Base-by-base conservation (phyloP, 2,797 vertebrate species). In the Okamejei kenojei region DNA sequence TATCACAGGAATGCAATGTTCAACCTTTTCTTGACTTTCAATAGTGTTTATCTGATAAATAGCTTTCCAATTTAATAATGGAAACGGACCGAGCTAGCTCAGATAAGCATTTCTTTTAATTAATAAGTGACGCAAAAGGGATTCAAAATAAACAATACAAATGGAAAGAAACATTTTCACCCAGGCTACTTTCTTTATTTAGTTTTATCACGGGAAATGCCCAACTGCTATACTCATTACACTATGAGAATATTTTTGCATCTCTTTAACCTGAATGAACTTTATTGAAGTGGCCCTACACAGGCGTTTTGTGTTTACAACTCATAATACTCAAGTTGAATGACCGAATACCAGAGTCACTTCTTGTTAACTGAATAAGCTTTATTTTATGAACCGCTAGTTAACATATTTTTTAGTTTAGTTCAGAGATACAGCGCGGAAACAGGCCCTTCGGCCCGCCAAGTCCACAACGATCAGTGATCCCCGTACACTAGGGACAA, bases 221-320 rank as follows among this genome's bases (percentile, higher is more conserved):
- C 90, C 90, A 58, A 92, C 38, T 92, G 90, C 90, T 92, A 76
- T 58, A 92, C 71, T 76, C 90, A 92, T 92, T 92, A 92, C 71
- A 76, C 90, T 3, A 92, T 92, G 90, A 74, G 90, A 92, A 92
- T 92, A 92, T 92, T 92, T 92, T 92, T 76, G 90, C 90, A 92
- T 92, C 90, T 92, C 90, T 92, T 92, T 92, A 92, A 92, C 90
- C 90, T 71, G 13, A 8, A 17, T 92, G 71, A 76, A 92, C 90
- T 45, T 92, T 26, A 29, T 10, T 58, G 45, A 92, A 58, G 90
- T 92, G 90, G 7, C 71, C 76, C 71, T 92, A 58, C 90, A 92
- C 90, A 76, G 90, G 38, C 76, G 90, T 10, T 74, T 54, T 92
- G 73, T n/a, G 68, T 71, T 73, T 92, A 92, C 90, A 92, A 92